Base-by-base conservation (phyloP, 2,113 vertebrate genomes). In the Saccopteryx bilineata region DNA sequence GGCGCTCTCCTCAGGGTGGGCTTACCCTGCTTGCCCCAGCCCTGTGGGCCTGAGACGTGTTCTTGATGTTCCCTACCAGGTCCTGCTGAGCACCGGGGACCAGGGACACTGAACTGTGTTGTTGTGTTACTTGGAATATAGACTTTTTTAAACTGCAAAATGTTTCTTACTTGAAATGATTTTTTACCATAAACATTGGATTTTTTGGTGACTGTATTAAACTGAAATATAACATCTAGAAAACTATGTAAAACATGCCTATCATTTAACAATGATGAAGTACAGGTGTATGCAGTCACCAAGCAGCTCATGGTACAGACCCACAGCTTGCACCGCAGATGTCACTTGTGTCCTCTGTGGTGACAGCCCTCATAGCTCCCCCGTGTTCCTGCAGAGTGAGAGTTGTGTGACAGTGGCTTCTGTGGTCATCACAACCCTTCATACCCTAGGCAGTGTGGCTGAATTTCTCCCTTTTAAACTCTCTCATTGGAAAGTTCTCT, bases 311-410 rank as follows among this genome's bases (percentile, higher is more conserved):
- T 46, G 17, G 17, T 12, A 19, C 7, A 33, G 65, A 26, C 66
- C 66, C 19, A 19, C 0, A 2, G 33, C 52, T 18, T 23, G 24
- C 33, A 50, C 15, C 8, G 0, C 3, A 10, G 33, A 3, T 28
- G 0, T 4, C 9, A 9, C 58, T 39, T 15, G 0, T 5, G 17
- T 52, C 5, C 9, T 46, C 56, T 18, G 9, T 19, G 46, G 75
- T 61, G 17, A 10, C 0, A 8, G 8, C 19, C 81, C 46, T 66
- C 2, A 13, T 21, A 10, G 3, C 17, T 46, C 12, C 24, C 58
- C 1, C 0, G 1, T 4, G 0, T 6, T 12, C 63, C 54, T 5
- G 2, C 2, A 24, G 50, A 21, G 39, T 1, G 1, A 11, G 65
- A 10, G 18, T 5, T 23, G 6, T 13, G 7, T 60, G 63, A 52